These are phyloP conservation scores for Syrista parreyssii DNA, from an alignment of 2,888 invertebrate genomes.

Conservation along the genomic window DNA sequence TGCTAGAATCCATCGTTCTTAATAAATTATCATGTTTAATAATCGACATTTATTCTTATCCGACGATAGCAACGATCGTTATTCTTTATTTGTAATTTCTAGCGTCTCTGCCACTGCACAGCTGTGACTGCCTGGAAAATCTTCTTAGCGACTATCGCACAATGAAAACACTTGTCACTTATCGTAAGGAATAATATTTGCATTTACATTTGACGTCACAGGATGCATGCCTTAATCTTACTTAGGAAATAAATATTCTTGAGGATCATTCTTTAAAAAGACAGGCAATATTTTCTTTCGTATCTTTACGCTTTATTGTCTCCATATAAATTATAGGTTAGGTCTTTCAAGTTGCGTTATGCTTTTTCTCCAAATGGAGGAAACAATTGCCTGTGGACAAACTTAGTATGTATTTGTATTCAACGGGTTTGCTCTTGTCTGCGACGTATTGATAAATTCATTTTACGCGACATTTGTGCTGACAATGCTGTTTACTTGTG, in stretches of 20 bases:
- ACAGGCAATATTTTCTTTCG: no score
- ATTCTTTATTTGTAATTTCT: no score
- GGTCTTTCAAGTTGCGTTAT: background rate
- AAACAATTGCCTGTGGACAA: background rate
- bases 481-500: background rate
- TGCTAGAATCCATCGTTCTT: conserved; percentile 35
- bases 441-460: background rate
- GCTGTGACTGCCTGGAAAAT: background rate
- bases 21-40: conserved; percentile 49
- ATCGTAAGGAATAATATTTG: background rate
- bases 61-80: background rate
- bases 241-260: background rate
- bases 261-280: background rate
- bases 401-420: background rate
- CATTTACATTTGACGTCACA: background rate
- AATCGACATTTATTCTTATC: background rate
- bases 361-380: background rate
- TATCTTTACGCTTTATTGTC: background rate
- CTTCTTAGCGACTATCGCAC: background rate
- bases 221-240: background rate
- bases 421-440: background rate
- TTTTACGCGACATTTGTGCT: background rate
- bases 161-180: background rate
- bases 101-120: no score
- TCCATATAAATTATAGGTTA: background rate